Evolutionary conservation across 2,888 invertebrate genomes (phyloP).

Genomic region (Drosophila neutralis): DNA sequence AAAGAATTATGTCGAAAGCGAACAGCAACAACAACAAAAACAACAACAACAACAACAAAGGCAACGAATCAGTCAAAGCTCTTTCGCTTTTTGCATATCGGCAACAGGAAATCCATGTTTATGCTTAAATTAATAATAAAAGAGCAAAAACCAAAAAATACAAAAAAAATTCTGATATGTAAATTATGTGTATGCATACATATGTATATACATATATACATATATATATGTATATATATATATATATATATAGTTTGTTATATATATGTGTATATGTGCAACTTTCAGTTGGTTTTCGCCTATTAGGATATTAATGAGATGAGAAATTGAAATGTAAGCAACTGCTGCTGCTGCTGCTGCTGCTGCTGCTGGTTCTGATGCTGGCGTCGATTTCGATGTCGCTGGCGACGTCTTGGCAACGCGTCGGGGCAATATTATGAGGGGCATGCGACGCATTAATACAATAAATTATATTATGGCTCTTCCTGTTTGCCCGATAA

Average conservation of each 20-base stretch:
- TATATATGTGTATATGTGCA: slow-evolving; percentile 11
- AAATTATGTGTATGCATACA: slow-evolving; percentile 1
- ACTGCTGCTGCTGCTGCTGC: slow-evolving; percentile 6
- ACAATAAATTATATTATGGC: slow-evolving; percentile 80
- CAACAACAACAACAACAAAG: slow-evolving; percentile 33
- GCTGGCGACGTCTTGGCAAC: slow-evolving; percentile 27
- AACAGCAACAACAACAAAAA: slow-evolving; percentile 39
- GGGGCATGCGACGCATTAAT: slow-evolving; percentile 70
- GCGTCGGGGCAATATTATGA: slow-evolving; percentile 60
- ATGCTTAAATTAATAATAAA: slow-evolving; percentile 75
- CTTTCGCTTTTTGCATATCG: slow-evolving; percentile 70
- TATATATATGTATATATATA: background rate
- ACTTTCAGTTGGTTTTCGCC: slow-evolving; percentile 28
- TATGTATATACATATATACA: background rate
- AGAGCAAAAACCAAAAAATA: slow-evolving; percentile 38
- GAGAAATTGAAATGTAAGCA: slow-evolving; percentile 48
- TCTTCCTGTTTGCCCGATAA: slow-evolving; percentile 79
- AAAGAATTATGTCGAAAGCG: slow-evolving; percentile 66
- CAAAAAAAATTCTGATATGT: slow-evolving; percentile 5
- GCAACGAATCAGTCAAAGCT: slow-evolving; percentile 67
- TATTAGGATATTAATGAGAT: slow-evolving; percentile 63
- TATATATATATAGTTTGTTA: slow-evolving; percentile 3
- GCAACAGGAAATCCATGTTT: slow-evolving; percentile 79
- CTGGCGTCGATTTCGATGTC: slow-evolving; percentile 18
- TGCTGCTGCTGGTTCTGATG: slow-evolving; percentile 31